These are phyloP conservation scores for Okapia johnstoni DNA, from an alignment of 2,113 vertebrate species.

Conservation along the genomic window DNA sequence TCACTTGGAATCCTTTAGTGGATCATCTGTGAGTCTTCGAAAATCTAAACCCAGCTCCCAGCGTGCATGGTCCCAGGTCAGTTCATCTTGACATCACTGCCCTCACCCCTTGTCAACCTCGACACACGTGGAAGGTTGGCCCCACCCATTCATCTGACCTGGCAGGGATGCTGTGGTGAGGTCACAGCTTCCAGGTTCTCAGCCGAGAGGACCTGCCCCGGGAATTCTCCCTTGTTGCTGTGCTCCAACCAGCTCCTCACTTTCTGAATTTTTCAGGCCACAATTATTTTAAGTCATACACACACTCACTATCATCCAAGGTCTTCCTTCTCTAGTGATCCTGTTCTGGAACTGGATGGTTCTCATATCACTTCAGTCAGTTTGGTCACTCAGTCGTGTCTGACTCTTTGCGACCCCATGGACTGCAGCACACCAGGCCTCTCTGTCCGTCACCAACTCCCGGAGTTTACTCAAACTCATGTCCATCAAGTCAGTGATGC, in stretches of 20 bases:
- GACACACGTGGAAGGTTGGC: neutral
- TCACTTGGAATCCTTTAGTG: neutral
- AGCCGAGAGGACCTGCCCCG: rapidly evolving
- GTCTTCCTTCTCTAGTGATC: neutral
- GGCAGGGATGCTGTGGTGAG: neutral
- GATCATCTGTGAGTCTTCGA: neutral
- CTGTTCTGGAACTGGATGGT: rapidly evolving
- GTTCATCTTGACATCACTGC: too few relatives aligned
- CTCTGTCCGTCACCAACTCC: neutral
- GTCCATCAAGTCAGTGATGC: neutral
- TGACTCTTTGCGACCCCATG: neutral
- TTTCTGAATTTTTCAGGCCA: neutral
- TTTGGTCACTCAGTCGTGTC: rapidly evolving
- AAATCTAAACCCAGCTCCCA: neutral
- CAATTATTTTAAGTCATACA: neutral
- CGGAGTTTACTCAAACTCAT: neutral
- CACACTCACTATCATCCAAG: neutral
- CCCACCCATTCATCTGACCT: neutral
- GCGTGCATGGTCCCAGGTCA: rapidly evolving
- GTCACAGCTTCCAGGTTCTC: neutral
- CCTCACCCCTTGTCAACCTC: neutral
- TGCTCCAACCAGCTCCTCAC: neutral
- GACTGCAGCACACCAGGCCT: neutral
- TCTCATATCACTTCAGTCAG: neutral
- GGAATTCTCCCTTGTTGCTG: neutral